Evolutionary conservation across 2,113 vertebrate genomes (phyloP).

Genomic region (Plestiodon gilberti): DNA sequence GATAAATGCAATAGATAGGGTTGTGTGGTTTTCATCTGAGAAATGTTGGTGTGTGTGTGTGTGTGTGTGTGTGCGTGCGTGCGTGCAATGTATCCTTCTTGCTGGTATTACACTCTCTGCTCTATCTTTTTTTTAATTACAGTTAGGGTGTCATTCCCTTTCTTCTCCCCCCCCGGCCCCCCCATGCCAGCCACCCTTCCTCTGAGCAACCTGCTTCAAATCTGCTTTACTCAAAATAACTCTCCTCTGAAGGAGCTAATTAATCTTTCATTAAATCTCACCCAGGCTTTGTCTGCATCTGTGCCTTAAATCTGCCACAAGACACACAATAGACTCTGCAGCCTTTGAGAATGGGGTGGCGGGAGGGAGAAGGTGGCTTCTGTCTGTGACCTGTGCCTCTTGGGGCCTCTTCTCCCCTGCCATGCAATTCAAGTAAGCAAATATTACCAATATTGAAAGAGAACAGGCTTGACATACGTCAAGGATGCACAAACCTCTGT

Average conservation of each 20-base stretch:
- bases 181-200: not conserved
- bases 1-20: no score
- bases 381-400: not conserved
- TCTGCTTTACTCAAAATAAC: conserved; percentile 15
- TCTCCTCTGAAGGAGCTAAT: not conserved
- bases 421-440: not conserved
- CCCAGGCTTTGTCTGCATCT: not conserved
- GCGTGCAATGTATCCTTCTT: not conserved
- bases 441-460: not conserved
- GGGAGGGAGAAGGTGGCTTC: not conserved
- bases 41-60: no score
- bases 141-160: not conserved
- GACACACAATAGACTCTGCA: not conserved
- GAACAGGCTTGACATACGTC: no score
- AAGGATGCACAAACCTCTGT: no score
- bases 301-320: conserved; percentile 3
- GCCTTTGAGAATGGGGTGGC: not conserved
- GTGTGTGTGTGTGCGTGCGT: no score
- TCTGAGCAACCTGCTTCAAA: not conserved
- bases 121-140: not conserved
- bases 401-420: no score
- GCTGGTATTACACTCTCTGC: not conserved
- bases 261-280: conserved; percentile 17
- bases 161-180: no score
- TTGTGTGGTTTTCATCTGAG: no score